A percentile compares a stretch with the other conserved stretches of the same genome.
Conservation (phyloP, 2,797 vertebrate species). For the Enteromius paludinosus region DNA sequence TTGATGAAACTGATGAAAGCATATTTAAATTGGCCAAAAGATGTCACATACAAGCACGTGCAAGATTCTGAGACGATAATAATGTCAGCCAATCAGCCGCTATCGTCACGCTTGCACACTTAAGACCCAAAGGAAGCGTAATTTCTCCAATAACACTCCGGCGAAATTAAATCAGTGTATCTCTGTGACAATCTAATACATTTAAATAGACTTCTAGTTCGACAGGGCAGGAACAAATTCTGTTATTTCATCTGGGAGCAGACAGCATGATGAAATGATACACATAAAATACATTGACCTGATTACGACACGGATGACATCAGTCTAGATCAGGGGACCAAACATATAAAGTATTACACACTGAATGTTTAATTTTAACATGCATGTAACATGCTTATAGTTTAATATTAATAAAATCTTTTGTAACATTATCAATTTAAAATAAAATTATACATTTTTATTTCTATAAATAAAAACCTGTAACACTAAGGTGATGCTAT, state of each 20-base stretch:
- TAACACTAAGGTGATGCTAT: neutral
- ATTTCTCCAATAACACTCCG: constrained; percentile 33
- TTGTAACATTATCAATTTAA: neutral
- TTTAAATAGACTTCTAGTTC: constrained; percentile 47
- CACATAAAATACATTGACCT: constrained; percentile 8
- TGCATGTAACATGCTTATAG: neutral
- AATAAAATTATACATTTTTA: too few species aligned
- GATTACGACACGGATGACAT: constrained; percentile 1
- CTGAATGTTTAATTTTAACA: neutral
- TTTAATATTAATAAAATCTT: neutral
- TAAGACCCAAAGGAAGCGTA: constrained; percentile 14
- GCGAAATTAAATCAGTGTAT: constrained; percentile 45
- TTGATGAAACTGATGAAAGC: neutral
- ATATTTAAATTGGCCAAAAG: neutral
- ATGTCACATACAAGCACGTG: neutral
- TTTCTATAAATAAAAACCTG: neutral
- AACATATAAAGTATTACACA: neutral
- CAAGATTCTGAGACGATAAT: neutral
- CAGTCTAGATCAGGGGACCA: neutral
- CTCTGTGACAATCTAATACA: constrained; percentile 37
- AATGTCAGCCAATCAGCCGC: constrained; percentile 33
- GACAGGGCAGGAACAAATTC: constrained; percentile 27
- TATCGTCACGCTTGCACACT: neutral
- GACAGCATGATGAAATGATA: neutral
- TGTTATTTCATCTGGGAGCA: constrained; percentile 18